Conservation (phyloP, 1,140 invertebrate species). For the Drosophila rhopaloa region DNA sequence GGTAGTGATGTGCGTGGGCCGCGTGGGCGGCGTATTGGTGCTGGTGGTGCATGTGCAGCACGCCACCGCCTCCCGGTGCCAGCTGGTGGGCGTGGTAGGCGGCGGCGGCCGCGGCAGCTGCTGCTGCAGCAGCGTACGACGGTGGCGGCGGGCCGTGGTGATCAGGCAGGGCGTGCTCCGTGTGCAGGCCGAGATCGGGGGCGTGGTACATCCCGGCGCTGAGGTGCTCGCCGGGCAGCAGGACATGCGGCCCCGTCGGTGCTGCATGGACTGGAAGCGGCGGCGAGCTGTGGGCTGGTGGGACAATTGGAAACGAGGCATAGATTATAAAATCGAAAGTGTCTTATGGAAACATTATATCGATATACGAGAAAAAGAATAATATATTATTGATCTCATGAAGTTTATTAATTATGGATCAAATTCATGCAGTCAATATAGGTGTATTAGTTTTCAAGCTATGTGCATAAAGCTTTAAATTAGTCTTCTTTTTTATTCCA, state of each 20-base stretch:
- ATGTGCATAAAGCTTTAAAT: too few species aligned
- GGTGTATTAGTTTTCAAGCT: too few species aligned
- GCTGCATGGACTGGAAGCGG: constrained; percentile 55
- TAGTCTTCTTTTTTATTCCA: too few species aligned
- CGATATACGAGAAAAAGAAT: background rate
- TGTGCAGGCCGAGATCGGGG: constrained; percentile 75
- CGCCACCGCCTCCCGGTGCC: constrained; percentile 57
- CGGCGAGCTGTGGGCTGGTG: constrained; percentile 67
- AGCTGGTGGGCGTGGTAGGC: constrained; percentile 77
- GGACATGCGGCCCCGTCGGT: constrained; percentile 53
- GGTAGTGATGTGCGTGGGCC: constrained; percentile 62
- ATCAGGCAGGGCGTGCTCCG: constrained; percentile 70
- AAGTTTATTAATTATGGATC: too few species aligned
- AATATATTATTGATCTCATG: too few species aligned
- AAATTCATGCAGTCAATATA: too few species aligned
- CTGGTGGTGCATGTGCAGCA: constrained; percentile 68
- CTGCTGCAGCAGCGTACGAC: constrained; percentile 70
- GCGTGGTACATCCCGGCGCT: constrained; percentile 79
- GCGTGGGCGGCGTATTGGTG: constrained; percentile 69
- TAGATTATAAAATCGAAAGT: background rate
- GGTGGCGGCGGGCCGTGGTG: constrained; percentile 78
- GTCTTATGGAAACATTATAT: background rate
- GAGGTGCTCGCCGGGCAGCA: constrained; percentile 62
- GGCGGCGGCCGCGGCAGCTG: constrained; percentile 76
- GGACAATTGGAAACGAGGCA: background rate